Percentiles rank a stretch among this genome's conserved stretches.
Evolutionary conservation across 1,140 invertebrate species (phyloP).

Genomic region (Hydropsyche tenuis): DNA sequence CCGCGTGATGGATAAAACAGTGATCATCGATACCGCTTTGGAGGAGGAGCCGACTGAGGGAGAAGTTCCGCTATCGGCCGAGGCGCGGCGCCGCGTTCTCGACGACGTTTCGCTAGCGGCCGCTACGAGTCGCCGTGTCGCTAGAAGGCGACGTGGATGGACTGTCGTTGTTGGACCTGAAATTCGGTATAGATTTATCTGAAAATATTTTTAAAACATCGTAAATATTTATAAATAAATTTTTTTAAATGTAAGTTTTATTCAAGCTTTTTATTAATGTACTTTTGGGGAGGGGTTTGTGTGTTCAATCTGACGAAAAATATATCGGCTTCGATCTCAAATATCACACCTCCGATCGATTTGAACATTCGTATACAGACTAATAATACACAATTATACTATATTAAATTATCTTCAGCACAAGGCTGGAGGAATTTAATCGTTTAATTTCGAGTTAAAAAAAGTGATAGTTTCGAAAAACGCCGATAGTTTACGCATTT

Average conservation of each 20-base stretch:
- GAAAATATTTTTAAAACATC: too few species aligned
- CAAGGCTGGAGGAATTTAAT: too few species aligned
- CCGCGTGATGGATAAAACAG: slow-evolving; percentile 42
- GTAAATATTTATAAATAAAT: neutral
- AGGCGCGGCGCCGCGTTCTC: slow-evolving; percentile 28
- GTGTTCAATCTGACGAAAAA: too few species aligned
- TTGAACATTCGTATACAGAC: too few species aligned
- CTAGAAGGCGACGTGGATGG: slow-evolving; percentile 67
- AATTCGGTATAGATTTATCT: slow-evolving; percentile 62
- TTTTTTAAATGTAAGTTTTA: neutral
- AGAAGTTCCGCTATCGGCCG: slow-evolving; percentile 44
- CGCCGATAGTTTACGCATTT: too few species aligned
- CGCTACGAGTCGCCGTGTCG: slow-evolving; percentile 54
- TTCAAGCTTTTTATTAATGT: neutral
- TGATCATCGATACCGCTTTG: slow-evolving; percentile 34
- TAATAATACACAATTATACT: too few species aligned
- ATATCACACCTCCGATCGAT: too few species aligned
- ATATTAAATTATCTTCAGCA: too few species aligned
- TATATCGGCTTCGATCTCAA: too few species aligned
- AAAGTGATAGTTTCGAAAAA: too few species aligned
- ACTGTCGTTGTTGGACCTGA: slow-evolving; percentile 70
- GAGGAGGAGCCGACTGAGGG: slow-evolving; percentile 30
- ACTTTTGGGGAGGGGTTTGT: too few species aligned
- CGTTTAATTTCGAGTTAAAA: too few species aligned
- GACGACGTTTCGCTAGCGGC: slow-evolving; percentile 53